These are phyloP conservation scores for Himalopsyche kuldschensis DNA, from an alignment of 2,888 invertebrate genomes.

Conservation along the genomic window DNA sequence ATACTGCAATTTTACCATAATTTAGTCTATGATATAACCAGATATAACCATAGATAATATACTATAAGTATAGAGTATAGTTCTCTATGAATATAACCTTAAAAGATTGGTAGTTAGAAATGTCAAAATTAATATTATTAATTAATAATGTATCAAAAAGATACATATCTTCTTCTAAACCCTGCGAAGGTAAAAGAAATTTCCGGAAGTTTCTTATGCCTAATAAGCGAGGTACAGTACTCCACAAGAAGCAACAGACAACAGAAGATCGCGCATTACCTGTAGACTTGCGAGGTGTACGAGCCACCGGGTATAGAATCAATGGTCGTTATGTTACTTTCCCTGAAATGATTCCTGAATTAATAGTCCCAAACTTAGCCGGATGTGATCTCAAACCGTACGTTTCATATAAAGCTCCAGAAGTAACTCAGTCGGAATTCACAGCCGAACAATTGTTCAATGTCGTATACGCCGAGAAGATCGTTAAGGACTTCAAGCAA, in stretches of 20 bases:
- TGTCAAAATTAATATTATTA: conserved; percentile 50
- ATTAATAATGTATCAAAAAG: conserved; percentile 50
- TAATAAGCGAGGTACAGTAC: conserved; percentile 75
- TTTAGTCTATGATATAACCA: too few relatives aligned
- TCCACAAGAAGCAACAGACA: conserved; percentile 62
- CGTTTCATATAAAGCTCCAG: conserved; percentile 82
- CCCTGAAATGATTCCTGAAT: conserved; percentile 88
- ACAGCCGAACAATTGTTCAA: conserved; percentile 83
- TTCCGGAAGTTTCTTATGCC: conserved; percentile 77
- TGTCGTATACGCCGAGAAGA: conserved; percentile 77
- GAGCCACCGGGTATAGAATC: conserved; percentile 58
- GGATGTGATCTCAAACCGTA: conserved; percentile 89
- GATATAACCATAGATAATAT: too few relatives aligned
- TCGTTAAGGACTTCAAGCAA: conserved; percentile 72
- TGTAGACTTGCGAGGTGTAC: conserved; percentile 71
- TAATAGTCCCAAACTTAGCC: conserved; percentile 88
- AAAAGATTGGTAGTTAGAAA: conserved; percentile 41
- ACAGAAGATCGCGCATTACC: conserved; percentile 67
- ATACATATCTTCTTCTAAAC: conserved; percentile 49
- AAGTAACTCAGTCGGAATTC: conserved; percentile 78
- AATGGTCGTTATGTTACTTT: conserved; percentile 62
- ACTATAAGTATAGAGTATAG: too few relatives aligned
- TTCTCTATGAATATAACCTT: background rate
- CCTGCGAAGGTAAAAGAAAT: conserved; percentile 67
- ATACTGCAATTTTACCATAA: too few relatives aligned